Base-by-base conservation (phyloP, 1,140 invertebrate genomes). In the Ooceraea biroi region DNA sequence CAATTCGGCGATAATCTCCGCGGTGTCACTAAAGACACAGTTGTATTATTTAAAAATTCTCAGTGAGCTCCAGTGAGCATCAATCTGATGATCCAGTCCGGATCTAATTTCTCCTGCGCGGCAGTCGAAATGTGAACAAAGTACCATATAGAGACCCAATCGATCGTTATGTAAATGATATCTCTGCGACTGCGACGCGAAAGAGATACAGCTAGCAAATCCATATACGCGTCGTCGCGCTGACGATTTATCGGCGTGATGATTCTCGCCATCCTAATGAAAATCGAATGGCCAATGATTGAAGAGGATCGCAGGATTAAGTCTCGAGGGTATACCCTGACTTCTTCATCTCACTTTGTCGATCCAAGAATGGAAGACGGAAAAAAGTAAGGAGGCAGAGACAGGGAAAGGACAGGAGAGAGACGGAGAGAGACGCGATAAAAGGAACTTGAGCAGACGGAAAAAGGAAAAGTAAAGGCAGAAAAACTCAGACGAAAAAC, bases 221-320 rank as follows among this genome's bases (percentile, higher is more conserved):
- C n/a, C n/a, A n/a, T 36, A 30, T 36, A 50, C 7, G 30, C 22
- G 46, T 12, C 60, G 46, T 3, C 5, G 46, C 17, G 36, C 61
- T 66, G 17, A 17, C 12, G 3, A 36, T 25, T 14, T 73, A 11
- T 36, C 8, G 7, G 12, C 19, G 5, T 0, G 19, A 25, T 12
- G 2, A 3, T 50, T 50, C 12, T 19, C 41, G 52, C 12, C 12
- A 27, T 27, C 12, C 27, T 19, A 27, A 48, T 57, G 61, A 19
- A 48, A 41, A n/a, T 68, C 60, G 36, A 58, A 60, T n/a, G 58
- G 63, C 25, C 41, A 84, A 72, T 72, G 66, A 71, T 84, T 52
- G 50, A 78, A 72, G 65, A 36, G 30, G 44, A 84, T 72, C 50
- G 63, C 11, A 30, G 65, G 41, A 85, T 84, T 77, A 63, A 25